Conservation (phyloP, 1,140 invertebrate species). For the Hetaerina americana region DNA sequence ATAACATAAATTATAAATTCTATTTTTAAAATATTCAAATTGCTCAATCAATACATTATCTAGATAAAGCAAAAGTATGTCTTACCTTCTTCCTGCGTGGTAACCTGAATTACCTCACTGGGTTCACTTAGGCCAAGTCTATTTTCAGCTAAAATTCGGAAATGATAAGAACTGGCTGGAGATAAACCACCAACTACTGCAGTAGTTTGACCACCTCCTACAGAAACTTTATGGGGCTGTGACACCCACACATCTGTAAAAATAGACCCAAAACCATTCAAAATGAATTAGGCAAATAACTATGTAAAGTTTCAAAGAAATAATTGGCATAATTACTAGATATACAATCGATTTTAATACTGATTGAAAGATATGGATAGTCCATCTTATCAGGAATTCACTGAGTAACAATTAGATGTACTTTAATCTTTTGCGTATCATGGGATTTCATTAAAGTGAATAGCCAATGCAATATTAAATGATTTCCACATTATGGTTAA, state of each 20-base stretch:
- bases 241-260: constrained; percentile 53
- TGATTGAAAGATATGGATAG: too few relatives aligned
- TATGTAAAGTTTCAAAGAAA: too few relatives aligned
- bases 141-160: constrained; percentile 80
- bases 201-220: constrained; percentile 61
- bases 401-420: too few relatives aligned
- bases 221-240: constrained; percentile 61
- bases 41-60: constrained; percentile 3
- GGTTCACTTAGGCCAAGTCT: constrained; percentile 72
- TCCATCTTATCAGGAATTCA: too few relatives aligned
- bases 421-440: too few relatives aligned
- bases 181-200: constrained; percentile 65
- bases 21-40: too few relatives aligned
- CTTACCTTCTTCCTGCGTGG: constrained; percentile 67
- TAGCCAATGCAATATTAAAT: constrained; percentile 25
- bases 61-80: background rate
- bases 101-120: constrained; percentile 66
- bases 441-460: too few relatives aligned
- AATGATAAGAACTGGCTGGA: constrained; percentile 79
- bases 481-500: constrained; percentile 21
- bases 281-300: too few relatives aligned
- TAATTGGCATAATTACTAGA: too few relatives aligned
- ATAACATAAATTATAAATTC: background rate
- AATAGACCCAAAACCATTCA: constrained; percentile 11
- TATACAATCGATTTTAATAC: too few relatives aligned